Base-by-base conservation (phyloP, 2,113 vertebrate genomes). In the Oreochromis aureus region DNA sequence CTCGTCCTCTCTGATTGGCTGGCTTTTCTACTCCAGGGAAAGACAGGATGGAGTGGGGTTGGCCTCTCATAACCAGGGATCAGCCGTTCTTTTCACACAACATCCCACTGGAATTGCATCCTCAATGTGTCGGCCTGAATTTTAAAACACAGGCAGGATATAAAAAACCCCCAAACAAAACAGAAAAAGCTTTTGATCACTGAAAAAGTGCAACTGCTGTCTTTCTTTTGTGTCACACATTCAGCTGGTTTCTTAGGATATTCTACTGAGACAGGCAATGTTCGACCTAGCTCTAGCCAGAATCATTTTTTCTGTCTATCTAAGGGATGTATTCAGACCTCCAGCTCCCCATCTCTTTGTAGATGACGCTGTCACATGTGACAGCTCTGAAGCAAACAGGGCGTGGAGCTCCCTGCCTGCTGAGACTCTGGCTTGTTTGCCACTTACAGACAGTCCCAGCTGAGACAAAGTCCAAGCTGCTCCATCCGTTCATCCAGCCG, bases 1-100 rank as follows among this genome's bases (percentile, higher is more conserved):
- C 56, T 90, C 82, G 3, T 78, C 41, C 48, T 4, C 87, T 91
- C 83, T 92, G 93, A 96, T 95, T 96, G 95, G 94, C 89, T 15
- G 48, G 69, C 86, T 89, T 86, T 89, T 86, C 58, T 84, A 85
- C 93, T 91, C 88, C 81, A 30, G 84, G 87, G 92, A 85, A 81
- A 66, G 86, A 85, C 66, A 71, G 89, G 85, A 82, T 73, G 76
- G 86, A 53, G 87, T 85, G 84, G 71, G 87, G 86, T 61, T 19
- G 86, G 88, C 90, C 87, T 94, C 91, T 87, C 66, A 10, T 87
- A 88, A 90, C 90, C 79, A 16, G 86, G 83, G 86, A 92, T 94
- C 91, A 90, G 91, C 85, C 73, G 84, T 90, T 89, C 81, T 61
- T 90, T 85, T 88, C 89, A 86, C 86, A 80, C 90, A 83, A 27